Base-by-base conservation (phyloP, 2,797 vertebrate species). In the Lycodopsis pacificus region DNA sequence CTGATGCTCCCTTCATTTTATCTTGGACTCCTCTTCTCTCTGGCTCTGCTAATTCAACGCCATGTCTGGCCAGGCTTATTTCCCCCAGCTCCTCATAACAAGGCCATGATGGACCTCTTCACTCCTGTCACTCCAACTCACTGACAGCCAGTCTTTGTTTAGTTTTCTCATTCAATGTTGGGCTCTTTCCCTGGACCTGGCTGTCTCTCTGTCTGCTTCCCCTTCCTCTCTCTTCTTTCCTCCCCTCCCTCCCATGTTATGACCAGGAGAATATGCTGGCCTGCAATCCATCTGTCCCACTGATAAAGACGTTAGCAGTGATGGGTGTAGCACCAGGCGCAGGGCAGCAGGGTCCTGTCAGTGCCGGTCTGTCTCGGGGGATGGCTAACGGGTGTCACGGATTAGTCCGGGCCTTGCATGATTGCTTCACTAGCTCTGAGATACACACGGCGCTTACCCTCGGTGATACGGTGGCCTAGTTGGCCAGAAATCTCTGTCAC, bases 41-140 rank as follows among this genome's bases (percentile, higher is more conserved):
- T 4, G 53, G 42, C 40, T 74, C 71, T 77, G 80, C 84, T 92
- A 88, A 93, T 93, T 88, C 81, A 72, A 71, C 48, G 13, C 59
- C 81, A 67, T 88, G 87, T 91, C 86, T 81, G 72, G 81, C 79
- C 65, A 79, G 54, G 70, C 44, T 84, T 77, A 53, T 83, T 83
- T 71, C 77, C 71, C 49, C 42, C 42, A 30, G 86, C 86, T 84
- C 72, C 83, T 91, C 83, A 88, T 91, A 92, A 94, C 79, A 76
- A 84, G 80, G 76, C 87, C 77, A 87, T 90, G 92, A 95, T 94
- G 91, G 84, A 81, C 90, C 86, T 92, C 93, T 94, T 95, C 94
- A 78, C 64, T 73, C 20, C 86, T 88, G 91, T 91, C 94, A 92
- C 76, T 94, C 91, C 90, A 73, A 65, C 68, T 88, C 79, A 70